Base-by-base conservation (phyloP, 2,797 vertebrate genomes). In the Neopelma chrysocephalum region DNA sequence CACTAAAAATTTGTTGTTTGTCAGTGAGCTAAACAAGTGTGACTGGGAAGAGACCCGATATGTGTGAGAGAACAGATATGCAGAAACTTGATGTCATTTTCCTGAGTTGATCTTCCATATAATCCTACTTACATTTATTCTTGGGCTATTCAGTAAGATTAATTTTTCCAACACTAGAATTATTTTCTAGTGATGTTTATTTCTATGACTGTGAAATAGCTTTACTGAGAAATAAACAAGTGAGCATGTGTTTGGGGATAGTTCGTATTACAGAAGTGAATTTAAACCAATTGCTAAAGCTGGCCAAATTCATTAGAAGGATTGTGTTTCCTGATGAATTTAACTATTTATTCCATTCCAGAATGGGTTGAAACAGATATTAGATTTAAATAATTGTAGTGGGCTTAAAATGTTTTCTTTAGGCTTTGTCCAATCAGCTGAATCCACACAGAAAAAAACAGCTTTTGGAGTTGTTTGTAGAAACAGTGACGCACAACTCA, bases 151-250 rank as follows among this genome's bases (percentile, higher is more conserved):
- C 18, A 17, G 83, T 31, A 68, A 89, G 94, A 94, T 79, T 83
- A 91, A 71, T 95, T 97, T 91, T 92, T 82, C 87, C 81, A 82
- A 64, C 56, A 88, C 71, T 20, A 36, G 18, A 79, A 92, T 80
- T 38, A 78, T 95, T 96, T 95, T 78, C 87, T 61, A 92, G 65
- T 54, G 82, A 66, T 60, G 11, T 31, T 89, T 77, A 80, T 80
- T 86, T 91, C 40, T 62, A n/a, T 79, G 54, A 42, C 87, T 84
- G 91, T 88, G 82, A 91, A 95, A 92, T 69, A 89, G 83, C 57
- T 94, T 90, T 96, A 90, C n/a, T 58, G 79, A 90, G 82, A 91
- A 95, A 96, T 36, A 86, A 81, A 62, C 87, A 94, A 73, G 70
- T 38, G 42, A 54, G 25, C 69, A 69, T 87, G 65, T 90, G 61